Base-by-base conservation (phyloP, 2,888 invertebrate species). In the Dilophus febrilis region DNA sequence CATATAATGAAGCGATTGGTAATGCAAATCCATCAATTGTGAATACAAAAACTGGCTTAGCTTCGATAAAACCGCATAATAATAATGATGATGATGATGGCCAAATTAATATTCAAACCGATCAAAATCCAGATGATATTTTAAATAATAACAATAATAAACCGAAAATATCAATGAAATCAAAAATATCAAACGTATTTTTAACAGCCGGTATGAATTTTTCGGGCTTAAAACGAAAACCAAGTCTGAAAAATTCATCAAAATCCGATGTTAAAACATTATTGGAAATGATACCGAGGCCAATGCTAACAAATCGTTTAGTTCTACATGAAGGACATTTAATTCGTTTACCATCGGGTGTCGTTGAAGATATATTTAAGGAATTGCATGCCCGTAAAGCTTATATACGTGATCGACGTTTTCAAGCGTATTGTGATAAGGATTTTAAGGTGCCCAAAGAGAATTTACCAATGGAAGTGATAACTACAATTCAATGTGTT, bases 371-470 rank as follows among this genome's bases (percentile, higher is more conserved):
- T 46, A 64, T 79, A 41, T 72, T 83, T 38, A 82, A 81, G 45
- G 83, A 85, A 54, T 72, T 80, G 52, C 77, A 78, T 45, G 70
- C 70, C n/a, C 67, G 80, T 32, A 77, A 75, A 60, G 80, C 78
- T 53, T 70, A 78, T 31, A 57, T 86, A 18, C 71, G 76, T 4
- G 78, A 81, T 47, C 72, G 77, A 34, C 77, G 77, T 52, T 64
- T 87, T 22, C 69, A 74, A 46, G 81, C 83, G 52, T 82, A 77
- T 50, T 64, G 74, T 5, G 85, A 86, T 53, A 76, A 77, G 47
- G 73, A 72, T 40, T 74, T 76, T 59, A 70, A 72, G 29, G 64
- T 71, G 29, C 54, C 76, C 17, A 81, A 80, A 53, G 84, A 86
- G 58, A 64, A 71, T 17, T 74, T 84, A 52, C 64, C 72, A 5